Conservation (phyloP, 2,113 vertebrate species). For the Puffinus mauretanicus region DNA sequence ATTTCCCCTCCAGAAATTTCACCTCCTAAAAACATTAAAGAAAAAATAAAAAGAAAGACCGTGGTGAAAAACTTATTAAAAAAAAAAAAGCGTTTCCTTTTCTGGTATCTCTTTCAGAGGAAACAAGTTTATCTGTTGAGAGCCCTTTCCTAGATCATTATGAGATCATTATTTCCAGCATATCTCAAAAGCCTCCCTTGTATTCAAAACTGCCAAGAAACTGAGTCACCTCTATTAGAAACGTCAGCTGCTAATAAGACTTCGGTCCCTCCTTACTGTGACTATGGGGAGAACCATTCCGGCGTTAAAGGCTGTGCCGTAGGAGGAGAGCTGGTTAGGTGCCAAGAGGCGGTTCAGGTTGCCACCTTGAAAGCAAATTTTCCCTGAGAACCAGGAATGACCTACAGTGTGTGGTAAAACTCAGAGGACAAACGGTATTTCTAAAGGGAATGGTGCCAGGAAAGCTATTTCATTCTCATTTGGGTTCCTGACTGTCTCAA, state of each 20-base stretch:
- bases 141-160: not conserved
- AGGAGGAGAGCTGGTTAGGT: not conserved
- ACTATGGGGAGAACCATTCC: not conserved
- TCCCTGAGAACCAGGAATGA: not conserved
- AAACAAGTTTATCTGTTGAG: not conserved
- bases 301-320: not conserved
- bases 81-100: not conserved
- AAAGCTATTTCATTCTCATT: not conserved
- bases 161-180: not conserved
- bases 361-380: slow-evolving; percentile 46
- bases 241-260: not conserved
- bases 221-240: not conserved
- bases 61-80: not conserved
- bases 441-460: not conserved
- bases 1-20: not conserved
- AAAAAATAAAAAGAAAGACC: not conserved
- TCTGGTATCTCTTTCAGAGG: not conserved
- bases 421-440: not conserved
- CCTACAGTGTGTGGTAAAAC: not conserved
- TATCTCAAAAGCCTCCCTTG: not conserved
- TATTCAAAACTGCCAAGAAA: not conserved
- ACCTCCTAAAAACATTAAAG: not conserved
- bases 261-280: not conserved
- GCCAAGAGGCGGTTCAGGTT: not conserved
- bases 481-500: not conserved